Evolutionary conservation across 2,113 vertebrate genomes (phyloP), one percentile per base, ranked within the genome.

Genomic region (Charadrius vociferus): DNA sequence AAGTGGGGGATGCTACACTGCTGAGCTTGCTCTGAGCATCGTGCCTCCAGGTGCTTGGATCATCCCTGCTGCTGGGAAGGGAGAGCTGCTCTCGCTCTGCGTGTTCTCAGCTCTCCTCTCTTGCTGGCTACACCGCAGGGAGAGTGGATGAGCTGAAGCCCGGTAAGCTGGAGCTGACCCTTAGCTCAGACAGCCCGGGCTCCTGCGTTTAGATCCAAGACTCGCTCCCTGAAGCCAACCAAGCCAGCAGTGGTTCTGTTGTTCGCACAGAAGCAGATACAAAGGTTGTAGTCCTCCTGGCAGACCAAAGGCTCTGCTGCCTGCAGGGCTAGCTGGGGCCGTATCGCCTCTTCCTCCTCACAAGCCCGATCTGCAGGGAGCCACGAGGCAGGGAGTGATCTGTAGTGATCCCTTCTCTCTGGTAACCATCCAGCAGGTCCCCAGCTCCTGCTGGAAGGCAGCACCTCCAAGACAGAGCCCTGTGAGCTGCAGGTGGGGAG

Each of bases 281-380:
- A 43, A 10, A 63, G 59, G 22, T 5, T 63, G 41, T 5, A 75
- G 58, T 29, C 11, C 16, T 45, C 50, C 29, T 13, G 8, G 68
- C 34, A 36, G 34, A 63, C 17, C 50, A 29, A 36, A 23, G n/a
- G 32, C 65, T 32, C 67, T 58, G 67, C 70, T 78, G 80, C 17
- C 50, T 36, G 1, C 1, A 12, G n/a, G 26, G 49, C 58, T 56
- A 10, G 30, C 37, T 52, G 47, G 45, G 65, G 20, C 49, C 2
- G 0, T 3, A 2, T 14, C 71, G 6, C 30, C 41, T 74, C 45
- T 79, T 65, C 39, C 52, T 75, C 26, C 68, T 32, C 18, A 5
- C 26, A 8, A 26, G n/a, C 19, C 27, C 0, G 0, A 45, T 47
- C 45, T 55, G n/a, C 50, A 32, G 18, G 9, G 52, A 72, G 37